phyloP scores from a whole-genome alignment of 23 tunicate species.

The Oikopleura albicans region DNA sequence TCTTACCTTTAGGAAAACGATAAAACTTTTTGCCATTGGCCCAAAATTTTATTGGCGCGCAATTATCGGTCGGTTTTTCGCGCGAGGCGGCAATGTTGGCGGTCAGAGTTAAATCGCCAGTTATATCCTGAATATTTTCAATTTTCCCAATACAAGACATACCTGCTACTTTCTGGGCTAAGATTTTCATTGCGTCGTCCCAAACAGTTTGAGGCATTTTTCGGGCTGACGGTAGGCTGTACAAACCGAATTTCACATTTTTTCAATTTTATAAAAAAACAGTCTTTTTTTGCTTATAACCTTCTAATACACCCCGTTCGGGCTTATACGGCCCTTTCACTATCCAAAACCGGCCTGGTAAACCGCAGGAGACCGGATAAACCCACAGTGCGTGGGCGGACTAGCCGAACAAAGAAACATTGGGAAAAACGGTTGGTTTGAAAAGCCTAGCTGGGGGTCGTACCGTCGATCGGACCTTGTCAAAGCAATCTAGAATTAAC shows the following conservation, averaged over 20 bases:
- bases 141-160: not conserved
- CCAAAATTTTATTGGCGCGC: conserved; percentile 4
- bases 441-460: too few species aligned
- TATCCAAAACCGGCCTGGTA: too few species aligned
- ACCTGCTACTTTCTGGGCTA: not conserved
- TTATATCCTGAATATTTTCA: not conserved
- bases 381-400: too few species aligned
- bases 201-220: not conserved
- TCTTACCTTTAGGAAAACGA: not conserved
- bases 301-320: too few species aligned
- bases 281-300: too few species aligned
- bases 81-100: not conserved
- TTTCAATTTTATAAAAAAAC: too few species aligned
- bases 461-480: not conserved
- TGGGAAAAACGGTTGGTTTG: too few species aligned
- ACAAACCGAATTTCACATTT: too few species aligned
- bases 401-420: too few species aligned
- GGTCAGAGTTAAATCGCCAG: not conserved
- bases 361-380: too few species aligned
- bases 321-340: too few species aligned
- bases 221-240: too few species aligned
- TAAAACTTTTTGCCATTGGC: not conserved
- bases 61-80: not conserved
- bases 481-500: not conserved
- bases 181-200: not conserved